Evolutionary conservation across 2,797 vertebrate species (phyloP).

Genomic region (Danionella dracula): DNA sequence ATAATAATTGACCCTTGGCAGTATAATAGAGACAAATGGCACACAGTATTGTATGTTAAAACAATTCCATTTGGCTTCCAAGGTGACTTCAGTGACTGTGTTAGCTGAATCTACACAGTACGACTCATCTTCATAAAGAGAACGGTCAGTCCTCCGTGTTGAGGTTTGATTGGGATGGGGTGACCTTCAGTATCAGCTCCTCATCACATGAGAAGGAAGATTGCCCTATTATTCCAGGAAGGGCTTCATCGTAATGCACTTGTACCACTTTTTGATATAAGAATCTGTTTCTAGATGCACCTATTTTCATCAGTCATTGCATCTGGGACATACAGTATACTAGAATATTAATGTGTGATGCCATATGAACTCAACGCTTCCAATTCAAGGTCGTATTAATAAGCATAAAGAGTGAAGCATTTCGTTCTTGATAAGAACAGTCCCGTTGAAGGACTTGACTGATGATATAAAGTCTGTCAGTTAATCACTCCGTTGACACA

Average conservation of each 20-base stretch:
- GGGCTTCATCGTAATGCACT: not conserved
- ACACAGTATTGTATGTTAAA: not conserved
- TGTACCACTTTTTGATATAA: not conserved
- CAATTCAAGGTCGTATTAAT: slow-evolving; percentile 15
- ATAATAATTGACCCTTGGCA: not conserved
- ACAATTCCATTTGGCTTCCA: not conserved
- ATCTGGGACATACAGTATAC: not conserved
- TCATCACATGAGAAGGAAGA: not conserved
- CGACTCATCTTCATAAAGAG: not conserved
- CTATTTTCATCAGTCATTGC: not conserved
- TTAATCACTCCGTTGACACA: slow-evolving; percentile 5
- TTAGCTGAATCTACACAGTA: not conserved
- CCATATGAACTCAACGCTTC: not conserved
- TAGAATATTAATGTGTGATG: slow-evolving; percentile 9
- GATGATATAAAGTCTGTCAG: slow-evolving; percentile 4
- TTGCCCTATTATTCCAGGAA: not conserved
- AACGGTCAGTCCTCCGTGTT: not conserved
- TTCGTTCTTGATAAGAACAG: not conserved
- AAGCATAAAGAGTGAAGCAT: not conserved
- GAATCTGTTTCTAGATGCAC: not conserved
- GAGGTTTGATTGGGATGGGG: not conserved
- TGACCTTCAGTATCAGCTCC: not conserved
- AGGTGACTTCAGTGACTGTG: not conserved
- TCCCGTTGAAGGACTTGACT: not conserved
- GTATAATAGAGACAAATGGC: slow-evolving; percentile 1